Percentiles rank a stretch among this genome's conserved stretches.
Evolutionary conservation across 2,888 invertebrate species (phyloP).

Genomic region (Nudaria mundana): DNA sequence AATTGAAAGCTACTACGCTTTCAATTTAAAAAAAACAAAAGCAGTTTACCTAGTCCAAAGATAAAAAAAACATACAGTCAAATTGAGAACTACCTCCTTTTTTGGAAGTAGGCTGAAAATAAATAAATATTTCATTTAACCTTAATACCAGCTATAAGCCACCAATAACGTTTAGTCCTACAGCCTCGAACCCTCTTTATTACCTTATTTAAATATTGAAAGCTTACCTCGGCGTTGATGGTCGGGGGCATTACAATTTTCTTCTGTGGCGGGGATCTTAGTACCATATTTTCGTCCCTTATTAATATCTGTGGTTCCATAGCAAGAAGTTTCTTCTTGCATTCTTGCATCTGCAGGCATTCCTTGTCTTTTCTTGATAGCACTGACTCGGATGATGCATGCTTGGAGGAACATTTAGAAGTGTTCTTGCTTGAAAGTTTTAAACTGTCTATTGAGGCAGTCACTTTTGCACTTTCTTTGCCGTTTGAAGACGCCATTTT

Average conservation of each 20-base stretch:
- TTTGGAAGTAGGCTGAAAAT: no score
- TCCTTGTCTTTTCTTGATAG: slow-evolving; percentile 72
- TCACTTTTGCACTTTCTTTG: slow-evolving; percentile 67
- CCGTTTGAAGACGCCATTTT: slow-evolving; percentile 71
- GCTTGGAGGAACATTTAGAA: slow-evolving; percentile 66
- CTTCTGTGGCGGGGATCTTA: slow-evolving; percentile 74
- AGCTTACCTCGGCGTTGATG: slow-evolving; percentile 69
- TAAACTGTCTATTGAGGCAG: slow-evolving; percentile 71
- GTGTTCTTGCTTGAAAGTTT: slow-evolving; percentile 72
- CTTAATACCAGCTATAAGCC: not conserved
- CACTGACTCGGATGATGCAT: slow-evolving; percentile 74
- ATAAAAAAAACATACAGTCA: no score
- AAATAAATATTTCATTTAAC: not conserved
- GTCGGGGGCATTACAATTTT: slow-evolving; percentile 74
- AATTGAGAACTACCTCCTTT: no score
- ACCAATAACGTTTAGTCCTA: not conserved
- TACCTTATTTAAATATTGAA: slow-evolving; percentile 29
- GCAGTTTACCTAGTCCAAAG: no score
- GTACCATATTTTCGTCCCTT: slow-evolving; percentile 71
- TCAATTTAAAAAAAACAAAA: no score
- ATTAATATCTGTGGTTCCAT: slow-evolving; percentile 77
- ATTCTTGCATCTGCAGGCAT: slow-evolving; percentile 73
- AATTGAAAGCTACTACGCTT: no score
- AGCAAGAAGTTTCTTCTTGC: slow-evolving; percentile 71
- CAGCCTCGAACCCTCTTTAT: slow-evolving; percentile 17